phyloP scores from a whole-genome alignment of 2,888 invertebrate species.

The Aphelenchoides bicaudatus region DNA sequence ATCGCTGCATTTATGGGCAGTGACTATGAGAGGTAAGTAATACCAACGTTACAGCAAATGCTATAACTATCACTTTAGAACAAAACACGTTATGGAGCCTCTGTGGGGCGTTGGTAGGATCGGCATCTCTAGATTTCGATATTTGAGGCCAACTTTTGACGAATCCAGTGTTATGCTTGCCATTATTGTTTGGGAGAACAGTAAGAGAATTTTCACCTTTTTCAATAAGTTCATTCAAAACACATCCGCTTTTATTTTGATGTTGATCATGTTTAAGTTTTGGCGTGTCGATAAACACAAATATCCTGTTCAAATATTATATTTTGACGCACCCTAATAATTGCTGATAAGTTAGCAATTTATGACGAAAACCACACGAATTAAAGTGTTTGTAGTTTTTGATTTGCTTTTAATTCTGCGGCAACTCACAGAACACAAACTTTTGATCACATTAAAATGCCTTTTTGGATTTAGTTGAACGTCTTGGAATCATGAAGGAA shows the following conservation, averaged over 20 bases:
- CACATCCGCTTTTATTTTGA: background rate
- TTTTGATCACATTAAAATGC: background rate
- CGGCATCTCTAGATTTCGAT: slow-evolving; percentile 13
- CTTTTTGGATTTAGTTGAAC: slow-evolving; percentile 15
- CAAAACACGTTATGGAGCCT: slow-evolving; percentile 16
- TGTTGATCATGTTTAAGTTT: too few species aligned
- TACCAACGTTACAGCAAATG: background rate
- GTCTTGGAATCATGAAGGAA: slow-evolving; percentile 6
- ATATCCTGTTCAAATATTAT: background rate
- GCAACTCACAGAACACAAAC: background rate
- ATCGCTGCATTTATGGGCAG: background rate
- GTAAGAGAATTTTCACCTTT: slow-evolving; percentile 13
- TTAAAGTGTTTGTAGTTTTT: background rate
- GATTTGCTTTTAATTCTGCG: background rate
- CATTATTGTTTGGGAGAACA: slow-evolving; percentile 7
- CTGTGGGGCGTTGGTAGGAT: slow-evolving; percentile 11
- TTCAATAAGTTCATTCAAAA: background rate
- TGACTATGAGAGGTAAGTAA: background rate
- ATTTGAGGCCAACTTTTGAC: slow-evolving; percentile 8
- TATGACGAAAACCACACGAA: background rate
- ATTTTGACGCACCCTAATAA: background rate
- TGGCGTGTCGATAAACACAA: background rate
- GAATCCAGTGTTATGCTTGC: slow-evolving; percentile 5
- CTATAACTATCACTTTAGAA: background rate
- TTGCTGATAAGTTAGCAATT: background rate